Evolutionary conservation across 1,140 invertebrate species (phyloP).

Genomic region (Pomacea maculata): DNA sequence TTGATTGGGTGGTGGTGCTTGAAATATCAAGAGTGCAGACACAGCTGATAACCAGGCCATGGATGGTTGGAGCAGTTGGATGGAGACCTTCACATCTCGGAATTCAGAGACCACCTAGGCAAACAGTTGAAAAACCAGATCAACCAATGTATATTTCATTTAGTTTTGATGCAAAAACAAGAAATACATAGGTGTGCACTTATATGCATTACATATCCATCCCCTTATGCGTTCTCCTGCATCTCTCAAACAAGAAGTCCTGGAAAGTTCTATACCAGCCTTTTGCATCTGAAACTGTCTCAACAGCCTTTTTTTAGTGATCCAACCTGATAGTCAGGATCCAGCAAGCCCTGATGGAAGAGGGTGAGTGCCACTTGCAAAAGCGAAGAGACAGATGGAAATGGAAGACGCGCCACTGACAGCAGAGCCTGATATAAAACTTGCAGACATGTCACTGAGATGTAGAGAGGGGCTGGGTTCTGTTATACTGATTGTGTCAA

Average conservation of each 20-base stretch:
- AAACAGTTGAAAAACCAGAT: not conserved
- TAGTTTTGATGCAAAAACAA: too few relatives aligned
- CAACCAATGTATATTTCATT: too few relatives aligned
- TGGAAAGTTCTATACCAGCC: too few relatives aligned
- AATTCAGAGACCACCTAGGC: not conserved
- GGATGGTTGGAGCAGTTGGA: not conserved
- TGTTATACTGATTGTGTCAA: not conserved
- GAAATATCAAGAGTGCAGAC: not conserved
- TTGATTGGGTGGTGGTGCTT: too few relatives aligned
- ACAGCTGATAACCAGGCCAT: not conserved
- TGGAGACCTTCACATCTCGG: slow-evolving; percentile 1
- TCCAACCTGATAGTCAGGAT: not conserved
- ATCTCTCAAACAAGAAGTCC: not conserved
- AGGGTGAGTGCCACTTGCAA: not conserved
- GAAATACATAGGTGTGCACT: too few relatives aligned
- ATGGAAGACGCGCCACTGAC: not conserved
- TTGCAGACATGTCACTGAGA: not conserved
- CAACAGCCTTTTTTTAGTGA: too few relatives aligned
- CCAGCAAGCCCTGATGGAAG: not conserved
- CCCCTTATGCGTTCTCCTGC: not conserved
- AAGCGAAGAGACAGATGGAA: not conserved
- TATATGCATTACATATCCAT: not conserved
- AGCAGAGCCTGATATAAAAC: not conserved
- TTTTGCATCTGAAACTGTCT: too few relatives aligned
- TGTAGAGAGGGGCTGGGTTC: not conserved